Evolutionary conservation across 2,797 vertebrate species (phyloP).

Genomic region (Pangasius djambal): DNA sequence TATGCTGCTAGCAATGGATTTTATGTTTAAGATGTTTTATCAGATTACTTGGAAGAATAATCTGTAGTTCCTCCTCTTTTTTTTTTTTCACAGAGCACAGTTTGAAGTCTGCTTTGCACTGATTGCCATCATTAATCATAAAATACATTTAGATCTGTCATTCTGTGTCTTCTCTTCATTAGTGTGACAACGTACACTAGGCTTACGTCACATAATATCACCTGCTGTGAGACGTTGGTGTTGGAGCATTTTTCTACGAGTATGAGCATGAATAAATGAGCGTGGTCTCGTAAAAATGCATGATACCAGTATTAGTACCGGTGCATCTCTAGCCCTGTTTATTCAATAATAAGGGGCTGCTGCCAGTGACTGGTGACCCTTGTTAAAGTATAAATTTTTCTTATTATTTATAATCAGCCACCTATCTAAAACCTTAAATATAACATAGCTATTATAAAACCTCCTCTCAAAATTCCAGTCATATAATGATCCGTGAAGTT

Average conservation of each 20-base stretch:
- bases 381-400: conserved; percentile 37
- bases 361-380: conserved; percentile 2
- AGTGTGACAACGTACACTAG: not conserved
- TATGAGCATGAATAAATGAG: not conserved
- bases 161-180: not conserved
- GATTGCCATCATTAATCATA: not conserved
- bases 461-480: not conserved
- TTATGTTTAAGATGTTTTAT: not conserved
- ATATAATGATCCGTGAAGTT: not conserved
- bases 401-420: conserved; percentile 20
- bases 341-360: not conserved
- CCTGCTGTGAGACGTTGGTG: not conserved
- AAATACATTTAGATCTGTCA: not conserved
- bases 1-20: not conserved
- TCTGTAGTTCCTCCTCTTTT: not conserved
- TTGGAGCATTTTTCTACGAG: not conserved
- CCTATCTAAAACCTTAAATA: conserved; percentile 1
- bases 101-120: not conserved
- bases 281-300: not conserved
- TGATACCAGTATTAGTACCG: not conserved
- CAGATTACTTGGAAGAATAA: not conserved
- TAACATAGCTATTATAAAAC: conserved; percentile 3
- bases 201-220: not conserved
- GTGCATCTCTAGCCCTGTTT: not conserved
- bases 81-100: not conserved